Conservation (phyloP, 2,888 invertebrate species). For the Pasiphila rectangulata region DNA sequence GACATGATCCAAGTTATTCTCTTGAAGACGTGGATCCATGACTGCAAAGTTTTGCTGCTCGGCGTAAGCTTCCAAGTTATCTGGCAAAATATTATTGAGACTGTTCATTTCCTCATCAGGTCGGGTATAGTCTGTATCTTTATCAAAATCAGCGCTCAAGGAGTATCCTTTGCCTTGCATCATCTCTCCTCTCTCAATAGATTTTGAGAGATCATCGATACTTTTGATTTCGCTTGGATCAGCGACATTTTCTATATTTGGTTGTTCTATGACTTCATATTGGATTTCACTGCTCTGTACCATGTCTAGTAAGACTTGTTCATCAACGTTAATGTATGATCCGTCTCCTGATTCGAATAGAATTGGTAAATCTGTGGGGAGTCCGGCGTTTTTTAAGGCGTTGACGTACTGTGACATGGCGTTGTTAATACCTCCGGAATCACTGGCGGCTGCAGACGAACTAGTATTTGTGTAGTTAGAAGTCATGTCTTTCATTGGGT, state of each 20-base stretch:
- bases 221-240: constrained; percentile 76
- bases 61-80: constrained; percentile 66
- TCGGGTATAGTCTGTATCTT: constrained; percentile 53
- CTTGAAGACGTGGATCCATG: constrained; percentile 59
- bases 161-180: constrained; percentile 58
- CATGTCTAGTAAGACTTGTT: constrained; percentile 82
- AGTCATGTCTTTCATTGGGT: constrained; percentile 55
- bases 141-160: constrained; percentile 48
- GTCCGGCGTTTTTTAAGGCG: constrained; percentile 69
- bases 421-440: constrained; percentile 52
- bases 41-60: constrained; percentile 71
- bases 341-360: constrained; percentile 84
- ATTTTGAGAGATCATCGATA: constrained; percentile 74
- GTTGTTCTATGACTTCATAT: constrained; percentile 77
- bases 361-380: constrained; percentile 77
- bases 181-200: constrained; percentile 73
- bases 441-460: constrained; percentile 46
- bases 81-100: constrained; percentile 66
- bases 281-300: constrained; percentile 77
- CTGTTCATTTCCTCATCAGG: constrained; percentile 67
- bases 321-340: constrained; percentile 83
- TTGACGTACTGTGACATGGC: constrained; percentile 78
- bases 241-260: constrained; percentile 72
- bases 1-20: constrained; percentile 56
- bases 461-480: constrained; percentile 53